Base-by-base conservation (phyloP, 2,888 invertebrate species). In the Microchrysa polita region DNA sequence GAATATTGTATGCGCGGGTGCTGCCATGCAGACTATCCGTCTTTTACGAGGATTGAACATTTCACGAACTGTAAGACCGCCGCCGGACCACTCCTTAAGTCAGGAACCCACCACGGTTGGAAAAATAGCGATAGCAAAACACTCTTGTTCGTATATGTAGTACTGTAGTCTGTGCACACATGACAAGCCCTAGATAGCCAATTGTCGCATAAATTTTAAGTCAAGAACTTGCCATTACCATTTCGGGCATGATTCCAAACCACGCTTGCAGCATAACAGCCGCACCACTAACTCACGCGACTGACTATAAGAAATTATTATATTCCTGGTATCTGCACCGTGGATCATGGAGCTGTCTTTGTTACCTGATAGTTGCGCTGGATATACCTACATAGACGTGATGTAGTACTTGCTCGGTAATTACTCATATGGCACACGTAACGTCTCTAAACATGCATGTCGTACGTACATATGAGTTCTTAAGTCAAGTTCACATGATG, bases 401-500 rank as follows among this genome's bases (percentile, higher is more conserved):
- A 48, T 4, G 12, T 60, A n/a, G 59, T 20, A 12, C 14, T n/a
- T 60, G 40, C n/a, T 59, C 34, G 10, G 61, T 59, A 59, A 59
- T 59, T 59, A 59, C 12, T 61, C 61, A 61, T 61, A 40, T 61
- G 61, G 61, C 40, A 12, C 16, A 23, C 23, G 40, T 27, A 48
- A 48, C 48, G 16, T 61, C n/a, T 22, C n/a, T n/a, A n/a, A 34
- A 34, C 27, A 34, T 16, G n/a, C 40, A 23, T 18, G 10, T 22
- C 18, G 55, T 55, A 9, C 16, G 55, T 55, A 10, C 7, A 22
- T 14, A 23, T 14, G 9, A 59, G 14, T n/a, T 14, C 23, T 14
- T n/a, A n/a, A n/a, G 9, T 61, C 23, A n/a, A 61, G 16, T 59
- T 59, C 59, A 59, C 59, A 59, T 59, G 59, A 48, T 48, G 48